Evolutionary conservation across 2,797 vertebrate genomes (phyloP).

Genomic region (Esox masquinongy): DNA sequence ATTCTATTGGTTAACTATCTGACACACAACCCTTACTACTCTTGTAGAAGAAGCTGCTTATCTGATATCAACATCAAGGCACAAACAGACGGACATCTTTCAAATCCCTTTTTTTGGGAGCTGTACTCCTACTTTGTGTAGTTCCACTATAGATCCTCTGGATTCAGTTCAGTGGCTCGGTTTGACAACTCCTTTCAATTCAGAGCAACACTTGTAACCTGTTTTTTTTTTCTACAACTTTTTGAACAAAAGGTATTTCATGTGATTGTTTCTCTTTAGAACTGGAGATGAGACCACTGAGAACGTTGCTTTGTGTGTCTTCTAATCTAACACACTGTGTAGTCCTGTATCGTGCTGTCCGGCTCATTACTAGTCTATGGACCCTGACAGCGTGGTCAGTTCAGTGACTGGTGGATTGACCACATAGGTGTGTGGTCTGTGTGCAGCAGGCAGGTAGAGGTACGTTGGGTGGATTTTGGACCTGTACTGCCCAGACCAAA

Average conservation of each 20-base stretch:
- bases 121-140: slow-evolving; percentile 16
- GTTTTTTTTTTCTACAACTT: slow-evolving; percentile 50
- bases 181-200: not conserved
- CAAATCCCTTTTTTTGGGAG: slow-evolving; percentile 49
- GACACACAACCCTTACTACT: slow-evolving; percentile 3
- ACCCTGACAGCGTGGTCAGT: not conserved
- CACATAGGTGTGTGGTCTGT: slow-evolving; percentile 10
- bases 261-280: too few relatives aligned
- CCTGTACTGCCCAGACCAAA: not conserved
- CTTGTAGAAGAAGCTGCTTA: slow-evolving; percentile 22
- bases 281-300: slow-evolving; percentile 46
- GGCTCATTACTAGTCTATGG: slow-evolving; percentile 21
- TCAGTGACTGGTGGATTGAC: slow-evolving; percentile 43
- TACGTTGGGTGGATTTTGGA: not conserved
- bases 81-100: slow-evolving; percentile 48
- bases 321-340: not conserved
- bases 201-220: slow-evolving; percentile 43
- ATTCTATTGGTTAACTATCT: not conserved
- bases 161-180: slow-evolving; percentile 14
- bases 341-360: slow-evolving; percentile 15
- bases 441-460: not conserved
- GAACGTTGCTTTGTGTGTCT: not conserved
- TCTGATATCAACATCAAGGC: slow-evolving; percentile 44
- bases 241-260: slow-evolving; percentile 20
- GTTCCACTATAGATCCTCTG: slow-evolving; percentile 31